Conservation (phyloP, 1,140 invertebrate genomes). For the Ceratosolen solmsi region DNA sequence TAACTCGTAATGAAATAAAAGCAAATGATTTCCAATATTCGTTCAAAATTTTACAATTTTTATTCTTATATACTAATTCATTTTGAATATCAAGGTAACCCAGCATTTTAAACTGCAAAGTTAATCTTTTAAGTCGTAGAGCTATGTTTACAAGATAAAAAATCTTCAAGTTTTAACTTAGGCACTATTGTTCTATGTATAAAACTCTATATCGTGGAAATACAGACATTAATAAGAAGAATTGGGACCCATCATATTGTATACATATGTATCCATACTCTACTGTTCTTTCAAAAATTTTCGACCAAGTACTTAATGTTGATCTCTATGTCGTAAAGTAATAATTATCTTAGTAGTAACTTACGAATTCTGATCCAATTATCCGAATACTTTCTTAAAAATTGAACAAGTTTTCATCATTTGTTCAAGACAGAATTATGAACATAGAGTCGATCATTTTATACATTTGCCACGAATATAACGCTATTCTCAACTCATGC, state of each 20-base stretch:
- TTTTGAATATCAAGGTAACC: no score
- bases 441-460: constrained; percentile 22
- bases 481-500: no score
- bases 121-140: no score
- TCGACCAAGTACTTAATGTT: neutral
- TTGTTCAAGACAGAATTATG: neutral
- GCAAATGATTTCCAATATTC: no score
- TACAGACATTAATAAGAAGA: neutral
- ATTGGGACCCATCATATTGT: neutral
- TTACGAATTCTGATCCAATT: constrained; percentile 37
- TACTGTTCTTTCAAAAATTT: neutral
- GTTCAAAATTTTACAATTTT: no score
- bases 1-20: no score
- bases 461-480: neutral
- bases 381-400: constrained; percentile 22
- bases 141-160: no score
- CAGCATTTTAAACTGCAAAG: no score
- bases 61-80: no score
- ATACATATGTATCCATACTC: neutral
- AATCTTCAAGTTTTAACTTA: no score
- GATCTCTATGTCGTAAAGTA: constrained; percentile 38
- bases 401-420: constrained; percentile 10
- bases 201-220: no score
- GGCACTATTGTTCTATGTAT: no score
- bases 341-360: constrained; percentile 38